Conservation (phyloP, 1,140 invertebrate species). For the Zophobas atratus region DNA sequence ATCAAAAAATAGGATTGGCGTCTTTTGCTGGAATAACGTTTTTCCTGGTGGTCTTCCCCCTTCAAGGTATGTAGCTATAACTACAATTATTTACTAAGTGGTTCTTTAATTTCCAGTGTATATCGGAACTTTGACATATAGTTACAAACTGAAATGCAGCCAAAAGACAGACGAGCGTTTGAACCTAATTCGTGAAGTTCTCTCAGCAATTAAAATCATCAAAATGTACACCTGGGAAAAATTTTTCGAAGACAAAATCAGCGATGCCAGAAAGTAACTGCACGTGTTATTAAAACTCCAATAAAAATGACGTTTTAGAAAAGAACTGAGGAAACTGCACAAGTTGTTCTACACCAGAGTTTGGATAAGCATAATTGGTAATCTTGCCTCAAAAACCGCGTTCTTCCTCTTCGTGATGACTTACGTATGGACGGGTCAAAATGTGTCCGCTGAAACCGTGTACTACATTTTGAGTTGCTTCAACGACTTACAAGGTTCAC, state of each 20-base stretch:
- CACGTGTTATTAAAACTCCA: neutral
- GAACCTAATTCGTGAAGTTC: conserved; percentile 7
- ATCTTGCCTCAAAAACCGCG: conserved; percentile 77
- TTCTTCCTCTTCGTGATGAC: conserved; percentile 74
- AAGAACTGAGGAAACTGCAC: conserved; percentile 54
- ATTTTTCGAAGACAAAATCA: conserved; percentile 29
- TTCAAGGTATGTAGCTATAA: conserved; percentile 75
- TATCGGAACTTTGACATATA: conserved; percentile 79
- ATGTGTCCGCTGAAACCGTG: conserved; percentile 82
- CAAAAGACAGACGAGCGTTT: conserved; percentile 25
- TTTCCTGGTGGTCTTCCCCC: conserved; percentile 84
- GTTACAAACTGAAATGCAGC: conserved; percentile 77
- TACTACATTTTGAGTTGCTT: conserved; percentile 84
- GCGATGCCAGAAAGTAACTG: conserved; percentile 49
- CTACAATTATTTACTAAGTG: neutral
- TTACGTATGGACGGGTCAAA: conserved; percentile 78
- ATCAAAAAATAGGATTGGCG: conserved; percentile 78
- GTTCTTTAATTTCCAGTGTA: conserved; percentile 70
- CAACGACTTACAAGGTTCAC: conserved; percentile 80
- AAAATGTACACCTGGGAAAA: conserved; percentile 44
- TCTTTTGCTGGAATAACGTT: conserved; percentile 84
- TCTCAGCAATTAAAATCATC: conserved; percentile 23
- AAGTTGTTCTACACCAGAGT: conserved; percentile 56
- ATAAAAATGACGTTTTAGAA: conserved; percentile 46
- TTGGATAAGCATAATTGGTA: conserved; percentile 57